Conservation (phyloP, 2,797 vertebrate species). For the Scomberomorus guttatus region DNA sequence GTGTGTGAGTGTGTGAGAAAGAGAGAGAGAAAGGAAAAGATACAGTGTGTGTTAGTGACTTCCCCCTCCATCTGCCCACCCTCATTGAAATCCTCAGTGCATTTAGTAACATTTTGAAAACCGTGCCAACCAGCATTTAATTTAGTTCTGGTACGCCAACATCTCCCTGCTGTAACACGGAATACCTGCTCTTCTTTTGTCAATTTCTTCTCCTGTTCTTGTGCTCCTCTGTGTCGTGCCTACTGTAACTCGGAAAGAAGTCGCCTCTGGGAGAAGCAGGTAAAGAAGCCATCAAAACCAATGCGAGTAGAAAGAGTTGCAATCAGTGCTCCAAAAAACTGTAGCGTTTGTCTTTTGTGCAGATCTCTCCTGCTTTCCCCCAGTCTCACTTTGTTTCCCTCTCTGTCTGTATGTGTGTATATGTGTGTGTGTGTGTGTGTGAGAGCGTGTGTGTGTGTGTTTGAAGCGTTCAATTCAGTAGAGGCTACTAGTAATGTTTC, state of each 20-base stretch:
- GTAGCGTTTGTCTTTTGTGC: slow-evolving; percentile 69
- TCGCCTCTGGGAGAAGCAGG: slow-evolving; percentile 81
- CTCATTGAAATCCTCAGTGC: slow-evolving; percentile 51
- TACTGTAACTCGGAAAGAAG: slow-evolving; percentile 76
- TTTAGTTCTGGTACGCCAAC: slow-evolving; percentile 76
- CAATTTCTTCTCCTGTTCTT: slow-evolving; percentile 70
- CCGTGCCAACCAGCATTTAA: slow-evolving; percentile 78
- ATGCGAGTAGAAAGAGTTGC: slow-evolving; percentile 76
- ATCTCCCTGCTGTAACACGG: slow-evolving; percentile 72
- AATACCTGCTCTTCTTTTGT: slow-evolving; percentile 79
- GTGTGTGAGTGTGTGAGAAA: slow-evolving; percentile 4
- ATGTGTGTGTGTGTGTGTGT: slow-evolving; percentile 8
- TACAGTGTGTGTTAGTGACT: slow-evolving; percentile 36
- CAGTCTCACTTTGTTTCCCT: slow-evolving; percentile 59
- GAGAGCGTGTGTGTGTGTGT: slow-evolving; percentile 17
- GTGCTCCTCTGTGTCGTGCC: slow-evolving; percentile 68
- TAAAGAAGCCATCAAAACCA: slow-evolving; percentile 83
- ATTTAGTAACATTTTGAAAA: slow-evolving; percentile 77
- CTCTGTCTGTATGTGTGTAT: slow-evolving; percentile 28
- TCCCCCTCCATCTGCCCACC: slow-evolving; percentile 64
- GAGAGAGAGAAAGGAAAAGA: background rate
- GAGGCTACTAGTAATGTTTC: slow-evolving; percentile 77
- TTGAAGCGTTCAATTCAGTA: slow-evolving; percentile 72
- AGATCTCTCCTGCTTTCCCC: slow-evolving; percentile 58
- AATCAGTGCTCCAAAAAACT: slow-evolving; percentile 68